Evolutionary conservation across 2,888 invertebrate genomes (phyloP), one percentile per base, ranked within the genome.

Genomic region (Calameuta pallipes): DNA sequence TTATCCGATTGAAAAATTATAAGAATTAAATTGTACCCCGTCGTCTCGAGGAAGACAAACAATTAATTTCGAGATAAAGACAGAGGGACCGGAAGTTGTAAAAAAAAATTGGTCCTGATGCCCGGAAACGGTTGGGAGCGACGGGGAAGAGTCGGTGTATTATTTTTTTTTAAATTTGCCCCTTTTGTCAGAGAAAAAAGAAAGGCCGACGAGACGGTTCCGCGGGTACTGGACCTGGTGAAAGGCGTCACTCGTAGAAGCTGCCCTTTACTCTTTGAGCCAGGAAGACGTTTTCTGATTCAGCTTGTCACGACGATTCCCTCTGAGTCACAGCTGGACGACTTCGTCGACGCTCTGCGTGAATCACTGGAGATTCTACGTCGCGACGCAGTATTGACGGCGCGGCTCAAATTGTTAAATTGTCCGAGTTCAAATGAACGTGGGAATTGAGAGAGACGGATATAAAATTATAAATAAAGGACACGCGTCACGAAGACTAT

Each of bases 381-480:
- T 33, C 33, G 33, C 3, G 33, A 33, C 33, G 33, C 3, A 33
- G 33, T 33, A 3, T 3, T 3, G 33, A 1, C 41, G 13, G 41
- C 41, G 4, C 41, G 41, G 23, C 41, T 41, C 23, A 9, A 56
- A 56, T 56, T 56, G 23, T 23, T 15, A 6, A 56, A 56, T 56
- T 56, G 56, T 56, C 56, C 56, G 56, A 9, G 56, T 56, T 23
- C 0, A 56, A 23, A 23, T 56, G 9, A 9, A 23, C 56, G 56
- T 56, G 56, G 33, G 76, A 68, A 78, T 73, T 37, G 71, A 79
- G 74, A 75, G 33, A 37, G 37, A 15, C 37, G 1, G 56, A 75
- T 69, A 12, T 30, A 37, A 76, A 69, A 78, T 34, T 74, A 79
- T 13, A 73, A 41, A 79, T 37, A 33, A 75, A 75, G 31, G 76